Percentiles rank a stretch among this genome's conserved stretches.
Evolutionary conservation across 2,888 invertebrate species (phyloP).

Genomic region (Pelosia muscerda): DNA sequence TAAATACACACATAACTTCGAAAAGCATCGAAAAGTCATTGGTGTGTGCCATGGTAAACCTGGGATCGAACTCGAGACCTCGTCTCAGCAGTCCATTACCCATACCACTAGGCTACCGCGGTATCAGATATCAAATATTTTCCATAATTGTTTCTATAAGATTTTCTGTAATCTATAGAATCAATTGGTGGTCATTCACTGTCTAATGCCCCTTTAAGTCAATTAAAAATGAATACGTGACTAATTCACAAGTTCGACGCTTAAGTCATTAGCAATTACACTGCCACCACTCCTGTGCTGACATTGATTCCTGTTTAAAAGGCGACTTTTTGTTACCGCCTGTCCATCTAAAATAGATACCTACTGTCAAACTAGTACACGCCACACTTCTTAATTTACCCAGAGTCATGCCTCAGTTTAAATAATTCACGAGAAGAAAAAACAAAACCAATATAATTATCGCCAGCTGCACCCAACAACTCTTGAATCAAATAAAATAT

Average conservation of each 20-base stretch:
- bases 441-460: neutral
- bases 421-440: neutral
- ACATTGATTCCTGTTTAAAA: neutral
- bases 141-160: too few relatives aligned
- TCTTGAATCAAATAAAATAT: neutral
- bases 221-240: neutral
- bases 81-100: too few relatives aligned
- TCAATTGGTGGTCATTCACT: too few relatives aligned
- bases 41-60: too few relatives aligned
- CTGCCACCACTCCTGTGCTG: neutral
- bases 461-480: slow-evolving; percentile 2
- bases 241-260: neutral
- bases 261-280: neutral
- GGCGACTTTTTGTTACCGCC: neutral
- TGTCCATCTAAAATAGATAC: neutral
- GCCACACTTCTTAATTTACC: neutral
- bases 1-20: too few relatives aligned
- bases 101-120: too few relatives aligned
- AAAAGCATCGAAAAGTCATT: too few relatives aligned
- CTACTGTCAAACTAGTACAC: neutral
- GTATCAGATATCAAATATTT: too few relatives aligned
- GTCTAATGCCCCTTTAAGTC: neutral
- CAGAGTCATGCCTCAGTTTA: neutral
- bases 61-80: too few relatives aligned
- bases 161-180: too few relatives aligned